Conservation (phyloP, 1,140 invertebrate genomes). For the Aethina tumida region DNA sequence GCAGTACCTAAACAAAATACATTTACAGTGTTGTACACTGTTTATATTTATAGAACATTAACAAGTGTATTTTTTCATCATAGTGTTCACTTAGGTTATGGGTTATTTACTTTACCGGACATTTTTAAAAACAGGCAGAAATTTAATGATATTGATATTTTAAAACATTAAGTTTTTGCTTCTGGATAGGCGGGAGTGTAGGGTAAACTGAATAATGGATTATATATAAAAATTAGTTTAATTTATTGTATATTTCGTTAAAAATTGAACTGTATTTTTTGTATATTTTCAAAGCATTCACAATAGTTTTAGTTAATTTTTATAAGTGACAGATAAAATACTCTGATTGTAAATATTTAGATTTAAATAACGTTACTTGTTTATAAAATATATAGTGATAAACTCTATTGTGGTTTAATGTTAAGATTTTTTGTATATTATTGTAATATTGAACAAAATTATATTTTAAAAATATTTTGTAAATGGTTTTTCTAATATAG, state of each 20-base stretch:
- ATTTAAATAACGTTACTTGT: not conserved
- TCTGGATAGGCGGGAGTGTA: too few species aligned
- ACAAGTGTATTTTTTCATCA: too few species aligned
- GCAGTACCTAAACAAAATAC: too few species aligned
- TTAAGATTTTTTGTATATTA: constrained; percentile 5
- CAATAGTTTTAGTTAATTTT: not conserved
- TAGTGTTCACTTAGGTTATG: too few species aligned
- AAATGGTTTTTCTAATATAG: not conserved
- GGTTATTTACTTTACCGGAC: too few species aligned
- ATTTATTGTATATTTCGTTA: constrained; percentile 1
- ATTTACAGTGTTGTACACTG: too few species aligned
- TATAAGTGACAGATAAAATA: not conserved
- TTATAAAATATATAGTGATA: not conserved
- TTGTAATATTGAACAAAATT: constrained; percentile 4
- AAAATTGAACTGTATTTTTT: not conserved
- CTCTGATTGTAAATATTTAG: constrained; percentile 2
- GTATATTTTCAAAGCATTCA: constrained; percentile 2
- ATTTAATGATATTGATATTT: too few species aligned
- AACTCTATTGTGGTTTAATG: constrained; percentile 2
- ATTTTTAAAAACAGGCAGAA: too few species aligned
- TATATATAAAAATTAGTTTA: constrained; percentile 1
- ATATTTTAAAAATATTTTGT: constrained; percentile 4
- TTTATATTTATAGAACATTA: too few species aligned
- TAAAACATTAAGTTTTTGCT: too few species aligned
- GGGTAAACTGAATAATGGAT: too few species aligned